Evolutionary conservation across 2,888 invertebrate species (phyloP), one percentile per base, ranked within the genome.

Genomic region (Adelphocoris suturalis): DNA sequence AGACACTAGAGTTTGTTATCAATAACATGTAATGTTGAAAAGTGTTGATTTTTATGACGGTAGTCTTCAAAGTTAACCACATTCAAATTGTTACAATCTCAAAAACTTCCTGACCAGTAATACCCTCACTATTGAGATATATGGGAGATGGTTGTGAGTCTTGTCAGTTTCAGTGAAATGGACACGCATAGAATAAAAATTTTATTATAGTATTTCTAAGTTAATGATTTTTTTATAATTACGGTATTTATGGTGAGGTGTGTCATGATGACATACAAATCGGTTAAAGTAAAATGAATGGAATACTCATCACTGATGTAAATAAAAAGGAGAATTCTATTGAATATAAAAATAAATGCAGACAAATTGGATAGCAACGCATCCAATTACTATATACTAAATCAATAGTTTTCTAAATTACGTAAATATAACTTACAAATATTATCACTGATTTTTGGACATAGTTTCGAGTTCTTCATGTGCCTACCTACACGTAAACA

Each of bases 361-460:
- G 12, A 68, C 4, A 23, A 68, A 68, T 19, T 68, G 23, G 16
- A 23, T 68, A 23, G 68, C 68, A 23, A 68, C 68, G 23, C 7
- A 23, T 11, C 19, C 23, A 68, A 68, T 23, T 23, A 61, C 16
- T 13, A 61, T 61, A 52, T 11, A 61, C 19, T 61, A n/a, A 16
- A 61, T 61, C 19, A 61, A 19, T 61, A 9, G 19, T n/a, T 61
- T 61, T 61, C n/a, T 19, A 61, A 61, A n/a, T 61, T 68, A 68
- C 68, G 11, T 27, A 68, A 23, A 68, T 61, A 23, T 12, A 68
- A 68, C 68, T 68, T 68, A 68, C 23, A 68, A 68, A 68, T 68
- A 68, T 68, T 68, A 68, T 68, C 68, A 68, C 68, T 68, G 68
- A 68, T 68, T 68, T 19, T 68, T 68, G 68, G 68, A 68, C 68